phyloP scores from a whole-genome alignment of 2,888 invertebrate species.

The Isotomurus palustris region DNA sequence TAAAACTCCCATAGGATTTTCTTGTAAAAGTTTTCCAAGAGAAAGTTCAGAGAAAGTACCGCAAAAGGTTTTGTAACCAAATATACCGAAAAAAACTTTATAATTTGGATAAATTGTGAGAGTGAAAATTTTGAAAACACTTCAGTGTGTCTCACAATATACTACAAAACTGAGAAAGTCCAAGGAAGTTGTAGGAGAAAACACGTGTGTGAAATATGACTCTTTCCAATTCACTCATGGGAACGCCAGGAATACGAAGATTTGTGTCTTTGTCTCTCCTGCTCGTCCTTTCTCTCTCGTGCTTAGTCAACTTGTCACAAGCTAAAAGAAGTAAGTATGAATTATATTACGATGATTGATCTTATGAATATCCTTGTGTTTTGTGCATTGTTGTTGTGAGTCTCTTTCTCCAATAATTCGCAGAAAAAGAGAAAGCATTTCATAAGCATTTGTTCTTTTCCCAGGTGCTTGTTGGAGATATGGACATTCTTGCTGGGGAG shows the following conservation, averaged over 20 bases:
- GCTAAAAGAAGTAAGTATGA: slow-evolving; percentile 24
- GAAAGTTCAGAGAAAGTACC: too few relatives aligned
- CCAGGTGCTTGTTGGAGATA: slow-evolving; percentile 41
- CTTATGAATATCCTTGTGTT: neutral
- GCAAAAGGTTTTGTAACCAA: too few relatives aligned
- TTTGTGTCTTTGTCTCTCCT: slow-evolving; percentile 6
- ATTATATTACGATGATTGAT: neutral
- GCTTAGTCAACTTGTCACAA: slow-evolving; percentile 17
- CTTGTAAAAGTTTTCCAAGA: too few relatives aligned
- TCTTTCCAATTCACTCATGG: too few relatives aligned
- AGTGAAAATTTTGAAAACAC: too few relatives aligned
- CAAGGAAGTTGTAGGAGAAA: too few relatives aligned
- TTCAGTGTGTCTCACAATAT: too few relatives aligned
- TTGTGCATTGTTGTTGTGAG: neutral
- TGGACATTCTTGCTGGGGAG: slow-evolving; percentile 42
- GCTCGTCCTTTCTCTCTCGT: slow-evolving; percentile 5
- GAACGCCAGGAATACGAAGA: slow-evolving; percentile 10
- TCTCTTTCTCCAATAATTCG: neutral
- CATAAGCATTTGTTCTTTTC: slow-evolving; percentile 6
- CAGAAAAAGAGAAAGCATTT: neutral
- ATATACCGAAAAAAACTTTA: too few relatives aligned
- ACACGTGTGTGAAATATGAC: too few relatives aligned
- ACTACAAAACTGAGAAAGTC: too few relatives aligned
- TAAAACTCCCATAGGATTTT: too few relatives aligned
- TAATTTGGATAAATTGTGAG: too few relatives aligned